Conservation (phyloP, 2,888 invertebrate species). For the Diabrotica balteata region DNA sequence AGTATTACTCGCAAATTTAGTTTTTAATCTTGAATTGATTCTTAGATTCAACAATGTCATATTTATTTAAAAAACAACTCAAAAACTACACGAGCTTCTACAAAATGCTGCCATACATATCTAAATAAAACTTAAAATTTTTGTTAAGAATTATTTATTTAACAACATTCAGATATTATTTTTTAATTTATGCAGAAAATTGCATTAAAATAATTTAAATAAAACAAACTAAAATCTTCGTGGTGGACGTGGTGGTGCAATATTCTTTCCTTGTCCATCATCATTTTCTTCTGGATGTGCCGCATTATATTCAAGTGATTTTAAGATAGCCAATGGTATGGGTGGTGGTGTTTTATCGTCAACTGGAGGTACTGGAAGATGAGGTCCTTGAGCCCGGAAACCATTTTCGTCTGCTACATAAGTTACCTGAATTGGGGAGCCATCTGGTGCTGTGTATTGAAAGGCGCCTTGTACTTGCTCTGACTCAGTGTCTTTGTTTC, state of each 20-base stretch:
- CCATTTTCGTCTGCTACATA: constrained; percentile 70
- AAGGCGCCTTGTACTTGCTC: constrained; percentile 65
- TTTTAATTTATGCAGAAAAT: too few relatives aligned
- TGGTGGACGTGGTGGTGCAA: not conserved
- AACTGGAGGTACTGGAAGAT: constrained; percentile 66
- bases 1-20: too few relatives aligned
- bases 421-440: constrained; percentile 61
- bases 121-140: too few relatives aligned
- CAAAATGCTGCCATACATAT: too few relatives aligned
- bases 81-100: too few relatives aligned
- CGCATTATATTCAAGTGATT: constrained; percentile 65
- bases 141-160: too few relatives aligned
- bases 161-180: too few relatives aligned
- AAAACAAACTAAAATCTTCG: too few relatives aligned
- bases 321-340: constrained; percentile 72
- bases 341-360: constrained; percentile 76
- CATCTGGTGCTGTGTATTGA: constrained; percentile 69
- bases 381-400: constrained; percentile 62
- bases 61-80: too few relatives aligned
- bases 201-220: too few relatives aligned
- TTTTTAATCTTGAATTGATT: too few relatives aligned
- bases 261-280: constrained; percentile 3
- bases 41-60: too few relatives aligned
- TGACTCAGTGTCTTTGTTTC: constrained; percentile 59
- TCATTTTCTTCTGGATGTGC: constrained; percentile 35